These are phyloP conservation scores for Taeniopygia guttata DNA, from an alignment of 2,797 vertebrate species.

Conservation along the genomic window DNA sequence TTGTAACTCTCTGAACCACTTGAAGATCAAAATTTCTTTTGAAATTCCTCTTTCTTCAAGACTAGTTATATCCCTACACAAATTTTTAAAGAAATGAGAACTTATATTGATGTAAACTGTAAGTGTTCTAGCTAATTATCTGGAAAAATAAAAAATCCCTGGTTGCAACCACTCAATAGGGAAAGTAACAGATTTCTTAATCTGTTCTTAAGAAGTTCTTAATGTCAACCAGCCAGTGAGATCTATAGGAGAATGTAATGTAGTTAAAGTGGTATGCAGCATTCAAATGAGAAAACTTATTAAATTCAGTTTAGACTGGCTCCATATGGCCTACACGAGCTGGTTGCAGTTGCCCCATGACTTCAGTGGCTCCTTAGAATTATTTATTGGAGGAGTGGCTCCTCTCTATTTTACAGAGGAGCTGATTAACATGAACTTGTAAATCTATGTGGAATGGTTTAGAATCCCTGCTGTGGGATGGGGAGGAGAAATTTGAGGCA, in stretches of 20 bases:
- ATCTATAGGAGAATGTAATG: background rate
- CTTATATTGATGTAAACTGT: background rate
- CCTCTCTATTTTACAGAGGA: background rate
- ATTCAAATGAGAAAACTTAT: background rate
- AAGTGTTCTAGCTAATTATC: background rate
- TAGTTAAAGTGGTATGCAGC: background rate
- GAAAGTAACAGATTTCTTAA: background rate
- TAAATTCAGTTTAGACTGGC: background rate
- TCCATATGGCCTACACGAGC: background rate
- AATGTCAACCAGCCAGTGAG: background rate
- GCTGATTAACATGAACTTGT: background rate
- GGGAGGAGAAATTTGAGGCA: background rate
- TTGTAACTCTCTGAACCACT: background rate
- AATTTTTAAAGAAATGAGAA: background rate
- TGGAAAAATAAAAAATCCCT: background rate
- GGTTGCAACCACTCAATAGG: background rate
- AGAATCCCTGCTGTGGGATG: background rate
- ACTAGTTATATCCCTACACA: background rate
- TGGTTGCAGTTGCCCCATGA: background rate
- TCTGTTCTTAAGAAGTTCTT: no score
- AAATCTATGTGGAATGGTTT: background rate
- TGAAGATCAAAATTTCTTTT: background rate
- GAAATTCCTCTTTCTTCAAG: background rate
- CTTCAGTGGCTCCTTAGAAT: background rate
- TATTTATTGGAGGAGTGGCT: background rate